phyloP scores from a whole-genome alignment of 1,140 invertebrate genomes.

The Aphis craccivora region DNA sequence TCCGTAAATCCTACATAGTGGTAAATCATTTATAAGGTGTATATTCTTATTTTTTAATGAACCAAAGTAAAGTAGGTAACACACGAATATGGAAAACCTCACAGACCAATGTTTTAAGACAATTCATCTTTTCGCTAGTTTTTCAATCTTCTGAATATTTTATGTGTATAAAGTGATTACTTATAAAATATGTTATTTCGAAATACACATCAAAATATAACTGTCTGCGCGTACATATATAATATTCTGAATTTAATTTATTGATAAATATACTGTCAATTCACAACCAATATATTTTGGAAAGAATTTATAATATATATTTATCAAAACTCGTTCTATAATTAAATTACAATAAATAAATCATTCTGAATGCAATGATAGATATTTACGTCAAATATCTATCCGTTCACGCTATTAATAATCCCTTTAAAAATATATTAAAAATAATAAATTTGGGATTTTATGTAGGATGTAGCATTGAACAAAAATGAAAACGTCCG shows the following conservation, averaged over 20 bases:
- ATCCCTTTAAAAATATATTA: conserved; percentile 12
- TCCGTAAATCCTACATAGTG: not conserved
- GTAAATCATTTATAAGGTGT: not conserved
- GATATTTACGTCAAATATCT: not conserved
- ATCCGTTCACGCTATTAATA: not conserved
- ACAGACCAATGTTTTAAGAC: not conserved
- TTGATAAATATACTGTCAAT: not conserved
- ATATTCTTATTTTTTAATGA: not conserved
- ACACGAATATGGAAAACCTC: not conserved
- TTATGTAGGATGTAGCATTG: not conserved
- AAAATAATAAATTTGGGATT: conserved; percentile 6
- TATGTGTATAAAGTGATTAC: not conserved
- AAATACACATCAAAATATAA: not conserved
- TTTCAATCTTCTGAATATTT: not conserved
- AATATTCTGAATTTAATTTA: not conserved
- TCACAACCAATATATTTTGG: not conserved
- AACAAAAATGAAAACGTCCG: conserved; percentile 17
- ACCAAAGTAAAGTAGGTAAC: not conserved
- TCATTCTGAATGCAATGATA: not conserved
- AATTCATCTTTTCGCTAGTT: not conserved
- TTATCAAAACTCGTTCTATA: conserved; percentile 6
- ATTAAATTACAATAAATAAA: conserved; percentile 21
- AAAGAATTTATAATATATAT: not conserved
- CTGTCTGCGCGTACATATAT: not conserved
- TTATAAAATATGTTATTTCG: not conserved